A percentile compares a stretch with the other conserved stretches of the same genome.
These are phyloP conservation scores for Panagrolaimus sp. DNA, from an alignment of 1,140 invertebrate genomes.

Conservation along the genomic window DNA sequence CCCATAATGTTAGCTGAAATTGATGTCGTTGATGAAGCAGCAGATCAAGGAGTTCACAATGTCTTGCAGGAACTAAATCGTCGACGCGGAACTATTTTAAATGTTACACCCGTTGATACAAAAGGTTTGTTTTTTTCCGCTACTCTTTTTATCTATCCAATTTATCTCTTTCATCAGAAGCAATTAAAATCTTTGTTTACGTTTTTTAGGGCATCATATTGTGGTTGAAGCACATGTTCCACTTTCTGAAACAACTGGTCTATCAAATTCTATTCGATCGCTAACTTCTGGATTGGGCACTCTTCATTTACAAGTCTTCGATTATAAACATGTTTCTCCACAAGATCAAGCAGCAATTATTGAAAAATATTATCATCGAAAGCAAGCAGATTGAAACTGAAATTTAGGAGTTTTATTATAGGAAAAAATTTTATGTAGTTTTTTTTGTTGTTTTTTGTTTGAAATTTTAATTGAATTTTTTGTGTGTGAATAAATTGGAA, in stretches of 20 bases:
- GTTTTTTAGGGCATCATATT: slow-evolving; percentile 13
- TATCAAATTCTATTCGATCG: slow-evolving; percentile 13
- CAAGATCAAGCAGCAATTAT: neutral
- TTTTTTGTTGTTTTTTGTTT: too few species aligned
- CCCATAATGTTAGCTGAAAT: slow-evolving; percentile 17
- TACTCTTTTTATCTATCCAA: neutral
- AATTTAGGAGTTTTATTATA: neutral
- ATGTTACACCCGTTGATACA: slow-evolving; percentile 8
- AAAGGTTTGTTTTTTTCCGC: neutral
- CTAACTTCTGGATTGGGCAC: slow-evolving; percentile 1
- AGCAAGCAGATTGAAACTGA: neutral
- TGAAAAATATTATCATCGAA: neutral
- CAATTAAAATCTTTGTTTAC: neutral
- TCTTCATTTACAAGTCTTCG: slow-evolving; percentile 14
- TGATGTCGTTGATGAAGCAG: slow-evolving; percentile 2
- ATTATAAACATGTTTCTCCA: slow-evolving; percentile 10
- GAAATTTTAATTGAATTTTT: too few species aligned
- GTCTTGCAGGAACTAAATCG: slow-evolving; percentile 16
- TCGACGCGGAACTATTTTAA: slow-evolving; percentile 11
- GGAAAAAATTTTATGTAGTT: too few species aligned
- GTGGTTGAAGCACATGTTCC: slow-evolving; percentile 13
- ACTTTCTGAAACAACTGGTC: slow-evolving; percentile 14
- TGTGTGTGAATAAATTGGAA: too few species aligned
- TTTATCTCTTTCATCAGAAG: neutral
- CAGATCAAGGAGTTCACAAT: neutral